phyloP scores from a whole-genome alignment of 2,113 vertebrate genomes.

The Myotis brandtii region DNA sequence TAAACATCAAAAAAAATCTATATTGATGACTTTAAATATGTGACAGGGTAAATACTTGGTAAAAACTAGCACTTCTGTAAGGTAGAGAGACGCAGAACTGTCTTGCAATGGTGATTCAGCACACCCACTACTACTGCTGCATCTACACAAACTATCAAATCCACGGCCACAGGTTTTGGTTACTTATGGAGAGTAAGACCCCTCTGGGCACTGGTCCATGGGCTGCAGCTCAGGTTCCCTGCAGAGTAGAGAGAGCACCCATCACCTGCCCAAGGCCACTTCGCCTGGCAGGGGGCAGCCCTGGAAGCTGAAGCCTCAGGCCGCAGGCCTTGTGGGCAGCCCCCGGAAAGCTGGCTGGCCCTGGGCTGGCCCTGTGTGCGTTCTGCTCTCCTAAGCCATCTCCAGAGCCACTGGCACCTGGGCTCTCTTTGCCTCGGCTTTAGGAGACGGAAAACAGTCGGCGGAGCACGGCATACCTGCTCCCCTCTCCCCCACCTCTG shows the following conservation, averaged over 20 bases:
- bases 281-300: not conserved
- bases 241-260: not conserved
- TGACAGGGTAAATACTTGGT: not conserved
- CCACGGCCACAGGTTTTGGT: too few relatives aligned
- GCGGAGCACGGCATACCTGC: rapidly evolving
- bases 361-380: not conserved
- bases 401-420: not conserved
- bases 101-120: not conserved
- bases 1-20: not conserved
- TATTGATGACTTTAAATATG: slow-evolving; percentile 6
- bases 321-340: not conserved
- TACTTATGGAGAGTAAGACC: not conserved
- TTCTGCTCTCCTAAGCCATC: not conserved
- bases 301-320: not conserved
- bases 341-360: not conserved
- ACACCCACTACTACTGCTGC: not conserved
- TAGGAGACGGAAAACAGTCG: not conserved
- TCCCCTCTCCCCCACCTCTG: not conserved
- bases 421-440: not conserved
- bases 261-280: rapidly evolving
- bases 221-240: not conserved
- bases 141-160: not conserved
- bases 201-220: not conserved
- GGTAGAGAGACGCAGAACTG: not conserved
- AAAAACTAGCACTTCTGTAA: not conserved